Percentiles rank a stretch among this genome's conserved stretches.
phyloP scores from a whole-genome alignment of 2,888 invertebrate species.

The Eupithecia pulchellata region DNA sequence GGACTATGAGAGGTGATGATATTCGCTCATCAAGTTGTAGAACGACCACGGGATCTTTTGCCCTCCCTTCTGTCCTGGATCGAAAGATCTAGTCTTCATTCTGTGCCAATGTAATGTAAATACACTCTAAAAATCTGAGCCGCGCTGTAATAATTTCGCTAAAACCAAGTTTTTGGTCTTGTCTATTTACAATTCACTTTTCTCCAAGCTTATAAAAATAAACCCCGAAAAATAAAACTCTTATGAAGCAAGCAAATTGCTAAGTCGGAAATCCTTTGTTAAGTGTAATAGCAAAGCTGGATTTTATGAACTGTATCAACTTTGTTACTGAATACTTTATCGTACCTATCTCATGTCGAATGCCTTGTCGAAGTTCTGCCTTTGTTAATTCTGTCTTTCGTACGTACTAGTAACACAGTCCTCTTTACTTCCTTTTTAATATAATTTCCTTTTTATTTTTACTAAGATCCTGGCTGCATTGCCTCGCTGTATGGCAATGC shows the following conservation, averaged over 20 bases:
- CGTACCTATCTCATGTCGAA: not conserved
- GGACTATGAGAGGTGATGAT: too few relatives aligned
- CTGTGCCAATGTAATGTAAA: not conserved
- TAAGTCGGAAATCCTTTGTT: constrained; percentile 1
- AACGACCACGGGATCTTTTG: too few relatives aligned
- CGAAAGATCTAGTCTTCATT: not conserved
- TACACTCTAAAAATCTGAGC: not conserved
- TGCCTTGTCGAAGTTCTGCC: not conserved
- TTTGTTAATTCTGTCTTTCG: not conserved
- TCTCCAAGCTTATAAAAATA: not conserved
- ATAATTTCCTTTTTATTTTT: too few relatives aligned
- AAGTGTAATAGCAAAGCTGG: not conserved
- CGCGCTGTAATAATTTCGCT: constrained; percentile 16
- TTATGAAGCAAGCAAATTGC: not conserved
- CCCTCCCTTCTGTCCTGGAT: too few relatives aligned
- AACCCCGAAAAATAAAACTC: constrained; percentile 10
- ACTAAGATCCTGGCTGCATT: too few relatives aligned
- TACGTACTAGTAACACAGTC: not conserved
- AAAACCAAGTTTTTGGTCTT: constrained; percentile 17
- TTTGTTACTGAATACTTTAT: constrained; percentile 5
- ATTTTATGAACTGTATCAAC: constrained; percentile 3
- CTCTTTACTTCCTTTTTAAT: too few relatives aligned
- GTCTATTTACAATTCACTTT: constrained; percentile 17
- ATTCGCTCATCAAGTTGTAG: too few relatives aligned
- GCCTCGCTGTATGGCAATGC: too few relatives aligned